Percentiles rank a stretch among this genome's conserved stretches.
Evolutionary conservation across 2,797 vertebrate species (phyloP).

Genomic region (Bovichtus variegatus): DNA sequence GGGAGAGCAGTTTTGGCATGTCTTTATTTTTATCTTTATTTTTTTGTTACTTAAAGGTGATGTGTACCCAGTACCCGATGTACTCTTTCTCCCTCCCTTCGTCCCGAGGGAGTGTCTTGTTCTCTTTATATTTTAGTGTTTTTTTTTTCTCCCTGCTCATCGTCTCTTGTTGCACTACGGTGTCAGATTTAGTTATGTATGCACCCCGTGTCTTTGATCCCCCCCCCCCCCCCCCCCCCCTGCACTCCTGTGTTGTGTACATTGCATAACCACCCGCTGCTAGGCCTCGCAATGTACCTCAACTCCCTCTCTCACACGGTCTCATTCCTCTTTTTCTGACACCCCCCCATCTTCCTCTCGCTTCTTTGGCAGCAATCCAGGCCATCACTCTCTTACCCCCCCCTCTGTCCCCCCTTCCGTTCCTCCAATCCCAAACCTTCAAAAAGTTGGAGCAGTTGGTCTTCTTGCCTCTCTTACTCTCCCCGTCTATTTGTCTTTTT

Average conservation of each 20-base stretch:
- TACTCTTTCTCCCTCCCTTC: slow-evolving; percentile 33
- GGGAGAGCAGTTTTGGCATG: slow-evolving; percentile 28
- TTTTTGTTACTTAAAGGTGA: slow-evolving; percentile 50
- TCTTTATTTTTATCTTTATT: slow-evolving; percentile 15
- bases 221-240: slow-evolving; percentile 33
- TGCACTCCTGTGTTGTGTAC: slow-evolving; percentile 63
- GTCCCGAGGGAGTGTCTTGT: slow-evolving; percentile 48
- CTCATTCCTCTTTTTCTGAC: slow-evolving; percentile 40
- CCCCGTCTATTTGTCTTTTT: slow-evolving; percentile 33
- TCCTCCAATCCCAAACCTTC: slow-evolving; percentile 41
- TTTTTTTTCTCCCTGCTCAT: slow-evolving; percentile 31
- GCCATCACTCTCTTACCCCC: slow-evolving; percentile 34
- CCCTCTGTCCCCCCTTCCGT: background rate
- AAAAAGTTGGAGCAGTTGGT: slow-evolving; percentile 42
- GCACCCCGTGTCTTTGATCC: slow-evolving; percentile 72
- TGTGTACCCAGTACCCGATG: slow-evolving; percentile 54
- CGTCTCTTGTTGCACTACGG: slow-evolving; percentile 48
- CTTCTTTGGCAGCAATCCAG: slow-evolving; percentile 57
- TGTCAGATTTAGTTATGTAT: slow-evolving; percentile 72
- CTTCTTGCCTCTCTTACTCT: slow-evolving; percentile 18
- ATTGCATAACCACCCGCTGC: slow-evolving; percentile 77
- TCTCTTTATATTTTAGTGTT: slow-evolving; percentile 57
- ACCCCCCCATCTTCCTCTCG: slow-evolving; percentile 28
- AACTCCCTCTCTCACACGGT: slow-evolving; percentile 19
- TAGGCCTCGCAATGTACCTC: slow-evolving; percentile 56